A percentile compares a stretch with the other conserved stretches of the same genome.
Conservation (phyloP, 1,140 invertebrate species). For the Euura saliciscinereae region DNA sequence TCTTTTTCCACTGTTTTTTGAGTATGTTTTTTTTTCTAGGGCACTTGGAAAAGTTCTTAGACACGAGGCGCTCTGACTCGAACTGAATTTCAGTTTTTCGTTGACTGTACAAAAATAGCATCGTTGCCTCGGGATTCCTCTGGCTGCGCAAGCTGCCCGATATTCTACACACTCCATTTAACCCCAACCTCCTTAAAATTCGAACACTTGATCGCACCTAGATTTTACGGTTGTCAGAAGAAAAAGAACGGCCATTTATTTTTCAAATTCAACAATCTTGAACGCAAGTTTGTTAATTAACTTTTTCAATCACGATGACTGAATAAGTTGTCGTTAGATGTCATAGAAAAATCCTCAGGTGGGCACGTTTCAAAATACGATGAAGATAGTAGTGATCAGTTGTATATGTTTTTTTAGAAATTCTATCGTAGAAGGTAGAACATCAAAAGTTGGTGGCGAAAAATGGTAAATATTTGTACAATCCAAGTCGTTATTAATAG, state of each 20-base stretch:
- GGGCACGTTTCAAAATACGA: too few relatives aligned
- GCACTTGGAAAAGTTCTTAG: neutral
- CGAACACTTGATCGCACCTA: neutral
- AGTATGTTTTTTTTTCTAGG: neutral
- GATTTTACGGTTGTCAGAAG: neutral
- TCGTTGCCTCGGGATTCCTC: conserved; percentile 1
- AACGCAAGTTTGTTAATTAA: too few relatives aligned
- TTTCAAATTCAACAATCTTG: too few relatives aligned
- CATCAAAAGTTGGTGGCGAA: neutral
- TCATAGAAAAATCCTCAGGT: too few relatives aligned
- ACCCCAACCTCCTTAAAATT: neutral
- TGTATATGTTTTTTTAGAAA: too few relatives aligned
- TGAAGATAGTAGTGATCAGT: too few relatives aligned
- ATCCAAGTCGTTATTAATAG: neutral
- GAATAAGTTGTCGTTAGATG: too few relatives aligned
- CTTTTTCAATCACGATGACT: too few relatives aligned
- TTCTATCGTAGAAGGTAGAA: too few relatives aligned
- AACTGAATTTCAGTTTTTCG: conserved; percentile 5
- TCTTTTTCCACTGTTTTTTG: neutral
- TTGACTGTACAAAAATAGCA: conserved; percentile 2
- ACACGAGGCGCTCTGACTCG: neutral
- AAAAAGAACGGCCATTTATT: too few relatives aligned
- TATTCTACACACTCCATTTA: neutral
- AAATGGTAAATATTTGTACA: neutral
- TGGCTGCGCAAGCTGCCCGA: conserved; percentile 3